phyloP scores from a whole-genome alignment of 2,113 vertebrate genomes.

The Dermatemys mawii region DNA sequence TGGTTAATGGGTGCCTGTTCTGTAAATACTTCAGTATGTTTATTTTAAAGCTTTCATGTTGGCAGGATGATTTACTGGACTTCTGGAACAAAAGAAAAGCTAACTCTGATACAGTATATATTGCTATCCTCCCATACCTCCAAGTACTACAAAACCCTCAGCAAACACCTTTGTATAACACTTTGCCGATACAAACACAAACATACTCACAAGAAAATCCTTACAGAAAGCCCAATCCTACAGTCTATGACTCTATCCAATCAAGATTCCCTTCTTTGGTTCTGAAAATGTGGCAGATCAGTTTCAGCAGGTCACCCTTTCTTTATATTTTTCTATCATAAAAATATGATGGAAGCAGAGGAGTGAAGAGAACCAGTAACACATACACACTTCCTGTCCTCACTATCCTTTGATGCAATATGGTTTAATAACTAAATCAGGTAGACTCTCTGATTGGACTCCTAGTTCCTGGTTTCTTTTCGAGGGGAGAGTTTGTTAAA shows the following conservation, averaged over 20 bases:
- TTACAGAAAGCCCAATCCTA: too few relatives aligned
- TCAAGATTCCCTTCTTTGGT: background rate
- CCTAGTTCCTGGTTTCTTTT: background rate
- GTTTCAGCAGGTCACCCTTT: background rate
- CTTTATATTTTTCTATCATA: background rate
- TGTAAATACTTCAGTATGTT: background rate
- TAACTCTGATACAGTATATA: background rate
- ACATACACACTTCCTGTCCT: background rate
- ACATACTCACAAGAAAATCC: background rate
- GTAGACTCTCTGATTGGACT: background rate
- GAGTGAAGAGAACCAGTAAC: background rate
- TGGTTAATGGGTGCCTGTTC: background rate
- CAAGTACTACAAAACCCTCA: background rate
- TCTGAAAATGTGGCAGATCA: background rate
- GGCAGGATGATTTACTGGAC: background rate
- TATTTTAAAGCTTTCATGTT: background rate
- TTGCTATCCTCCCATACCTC: background rate
- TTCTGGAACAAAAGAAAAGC: background rate
- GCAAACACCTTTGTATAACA: background rate
- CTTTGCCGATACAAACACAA: background rate
- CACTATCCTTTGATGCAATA: too few relatives aligned
- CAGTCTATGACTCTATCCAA: background rate
- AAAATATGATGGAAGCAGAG: background rate
- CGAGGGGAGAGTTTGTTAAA: background rate
- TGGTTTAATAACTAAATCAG: background rate